Percentiles rank a stretch among this genome's conserved stretches.
These are phyloP conservation scores for Aphidius ervi DNA, from an alignment of 1,140 invertebrate species.

Conservation along the genomic window DNA sequence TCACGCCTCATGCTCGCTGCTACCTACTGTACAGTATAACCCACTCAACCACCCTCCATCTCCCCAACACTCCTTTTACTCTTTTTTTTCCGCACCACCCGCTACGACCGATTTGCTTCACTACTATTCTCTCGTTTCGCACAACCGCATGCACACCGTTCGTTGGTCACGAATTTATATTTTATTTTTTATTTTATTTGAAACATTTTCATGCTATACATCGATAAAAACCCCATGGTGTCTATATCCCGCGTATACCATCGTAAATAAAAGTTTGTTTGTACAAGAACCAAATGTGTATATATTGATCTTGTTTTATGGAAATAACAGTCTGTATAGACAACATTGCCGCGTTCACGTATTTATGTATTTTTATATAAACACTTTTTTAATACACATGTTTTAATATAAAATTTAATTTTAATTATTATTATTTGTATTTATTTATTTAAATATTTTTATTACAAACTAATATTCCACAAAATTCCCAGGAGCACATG, in stretches of 20 bases:
- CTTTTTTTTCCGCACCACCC: neutral
- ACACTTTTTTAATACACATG: too few species aligned
- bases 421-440: too few species aligned
- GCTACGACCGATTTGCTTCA: neutral
- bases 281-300: neutral
- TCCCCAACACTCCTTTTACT: constrained; percentile 14
- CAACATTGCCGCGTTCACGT: neutral
- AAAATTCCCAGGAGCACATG: neutral
- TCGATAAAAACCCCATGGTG: constrained; percentile 18
- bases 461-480: too few species aligned
- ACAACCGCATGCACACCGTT: constrained; percentile 9
- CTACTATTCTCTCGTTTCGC: constrained; percentile 11
- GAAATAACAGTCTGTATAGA: constrained; percentile 11
- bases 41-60: constrained; percentile 1
- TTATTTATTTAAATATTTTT: too few species aligned
- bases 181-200: constrained; percentile 6
- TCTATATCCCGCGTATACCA: neutral
- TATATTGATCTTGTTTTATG: constrained; percentile 19
- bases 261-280: constrained; percentile 22
- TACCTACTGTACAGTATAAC: too few species aligned
- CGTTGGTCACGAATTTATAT: constrained; percentile 6
- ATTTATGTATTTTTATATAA: too few species aligned
- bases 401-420: too few species aligned
- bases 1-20: too few species aligned
- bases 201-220: neutral